phyloP scores from a whole-genome alignment of 1,140 invertebrate genomes.

The Proctacanthus coquilletti region DNA sequence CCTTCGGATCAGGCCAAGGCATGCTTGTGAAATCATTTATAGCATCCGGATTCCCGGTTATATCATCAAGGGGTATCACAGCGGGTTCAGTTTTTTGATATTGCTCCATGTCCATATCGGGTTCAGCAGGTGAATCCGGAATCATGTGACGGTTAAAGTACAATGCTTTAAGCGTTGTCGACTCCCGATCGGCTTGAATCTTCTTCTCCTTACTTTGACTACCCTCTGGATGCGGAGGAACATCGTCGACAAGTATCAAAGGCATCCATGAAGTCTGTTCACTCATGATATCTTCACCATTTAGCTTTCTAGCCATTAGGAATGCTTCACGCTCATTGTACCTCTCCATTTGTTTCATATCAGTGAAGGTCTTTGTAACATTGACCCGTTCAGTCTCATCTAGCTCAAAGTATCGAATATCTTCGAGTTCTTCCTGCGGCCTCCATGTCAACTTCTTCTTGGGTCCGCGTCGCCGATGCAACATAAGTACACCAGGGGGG shows the following conservation, averaged over 20 bases:
- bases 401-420: slow-evolving; percentile 76
- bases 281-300: slow-evolving; percentile 62
- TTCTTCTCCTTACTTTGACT: slow-evolving; percentile 73
- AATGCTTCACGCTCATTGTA: slow-evolving; percentile 64
- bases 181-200: slow-evolving; percentile 72
- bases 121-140: slow-evolving; percentile 71
- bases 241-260: slow-evolving; percentile 47
- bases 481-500: slow-evolving; percentile 23
- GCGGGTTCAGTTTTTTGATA: slow-evolving; percentile 59
- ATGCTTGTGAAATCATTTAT: slow-evolving; percentile 56
- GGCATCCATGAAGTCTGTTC: slow-evolving; percentile 55
- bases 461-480: slow-evolving; percentile 41
- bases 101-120: slow-evolving; percentile 62
- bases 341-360: slow-evolving; percentile 81
- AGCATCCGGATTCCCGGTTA: slow-evolving; percentile 61
- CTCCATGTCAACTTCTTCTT: slow-evolving; percentile 79
- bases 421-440: slow-evolving; percentile 58
- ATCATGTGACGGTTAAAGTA: slow-evolving; percentile 76
- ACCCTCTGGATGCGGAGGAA: slow-evolving; percentile 42
- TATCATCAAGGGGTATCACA: slow-evolving; percentile 75
- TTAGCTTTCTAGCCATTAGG: slow-evolving; percentile 54
- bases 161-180: slow-evolving; percentile 63
- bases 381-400: slow-evolving; percentile 91
- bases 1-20: slow-evolving; percentile 70
- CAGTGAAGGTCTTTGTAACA: slow-evolving; percentile 82